Evolutionary conservation across 2,113 vertebrate genomes (phyloP).

Genomic region (Myotis brandtii): DNA sequence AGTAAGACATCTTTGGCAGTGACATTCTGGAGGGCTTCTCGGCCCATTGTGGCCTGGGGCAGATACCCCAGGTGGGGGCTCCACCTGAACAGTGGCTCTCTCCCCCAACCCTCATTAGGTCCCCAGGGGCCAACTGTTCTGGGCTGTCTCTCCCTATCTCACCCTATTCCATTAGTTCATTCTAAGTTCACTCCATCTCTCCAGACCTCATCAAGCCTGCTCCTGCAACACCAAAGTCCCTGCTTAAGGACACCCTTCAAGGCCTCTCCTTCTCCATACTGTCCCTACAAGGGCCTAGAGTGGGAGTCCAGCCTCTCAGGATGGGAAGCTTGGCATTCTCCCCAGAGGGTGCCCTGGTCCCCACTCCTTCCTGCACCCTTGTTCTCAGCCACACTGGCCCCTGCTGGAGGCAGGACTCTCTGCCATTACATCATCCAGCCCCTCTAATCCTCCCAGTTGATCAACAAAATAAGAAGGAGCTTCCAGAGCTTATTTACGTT

Average conservation of each 20-base stretch:
- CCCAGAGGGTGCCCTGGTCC: not conserved
- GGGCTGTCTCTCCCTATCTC: too few relatives aligned
- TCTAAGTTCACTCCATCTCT: not conserved
- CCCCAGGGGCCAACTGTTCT: not conserved
- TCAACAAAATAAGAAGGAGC: not conserved
- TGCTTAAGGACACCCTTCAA: not conserved
- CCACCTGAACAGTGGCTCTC: not conserved
- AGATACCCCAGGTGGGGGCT: not conserved
- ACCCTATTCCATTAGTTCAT: not conserved
- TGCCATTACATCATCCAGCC: not conserved
- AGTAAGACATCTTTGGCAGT: not conserved
- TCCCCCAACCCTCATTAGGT: not conserved
- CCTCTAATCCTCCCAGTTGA: not conserved
- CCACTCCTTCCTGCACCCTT: not conserved
- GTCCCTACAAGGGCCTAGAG: not conserved
- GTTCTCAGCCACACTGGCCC: not conserved
- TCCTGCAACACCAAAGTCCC: not conserved
- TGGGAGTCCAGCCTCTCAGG: not conserved
- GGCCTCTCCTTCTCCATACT: too few relatives aligned
- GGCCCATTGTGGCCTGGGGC: not conserved
- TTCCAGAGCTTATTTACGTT: not conserved
- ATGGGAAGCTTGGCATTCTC: not conserved
- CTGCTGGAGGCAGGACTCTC: not conserved
- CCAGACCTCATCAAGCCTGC: not conserved
- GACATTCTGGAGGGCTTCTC: not conserved